Percentiles rank a stretch among this genome's conserved stretches.
phyloP scores from a whole-genome alignment of 2,797 vertebrate species.

The Chanos chanos region DNA sequence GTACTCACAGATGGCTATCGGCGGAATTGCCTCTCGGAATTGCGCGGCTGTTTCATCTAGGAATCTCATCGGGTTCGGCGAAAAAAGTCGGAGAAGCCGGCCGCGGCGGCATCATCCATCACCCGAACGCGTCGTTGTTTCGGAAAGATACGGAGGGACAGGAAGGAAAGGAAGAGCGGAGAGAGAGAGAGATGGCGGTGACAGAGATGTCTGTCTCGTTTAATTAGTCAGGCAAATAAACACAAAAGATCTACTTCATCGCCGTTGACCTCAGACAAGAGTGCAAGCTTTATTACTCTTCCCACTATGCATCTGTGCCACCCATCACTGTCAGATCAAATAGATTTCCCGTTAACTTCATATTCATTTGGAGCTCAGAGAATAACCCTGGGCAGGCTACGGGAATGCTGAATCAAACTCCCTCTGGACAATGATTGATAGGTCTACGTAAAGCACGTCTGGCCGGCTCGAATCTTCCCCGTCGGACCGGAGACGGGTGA shows the following conservation, averaged over 20 bases:
- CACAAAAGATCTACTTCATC: slow-evolving; percentile 38
- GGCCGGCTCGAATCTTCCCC: neutral
- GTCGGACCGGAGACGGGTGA: neutral
- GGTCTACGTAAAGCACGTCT: slow-evolving; percentile 52
- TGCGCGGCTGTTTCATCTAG: slow-evolving; percentile 33
- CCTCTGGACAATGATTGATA: slow-evolving; percentile 69
- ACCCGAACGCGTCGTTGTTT: neutral
- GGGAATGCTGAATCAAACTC: slow-evolving; percentile 46
- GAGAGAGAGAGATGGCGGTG: neutral
- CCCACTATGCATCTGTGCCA: slow-evolving; percentile 56
- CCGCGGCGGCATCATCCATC: slow-evolving; percentile 14
- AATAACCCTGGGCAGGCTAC: slow-evolving; percentile 48
- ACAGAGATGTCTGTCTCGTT: slow-evolving; percentile 11
- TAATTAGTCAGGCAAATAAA: slow-evolving; percentile 71
- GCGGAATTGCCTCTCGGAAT: slow-evolving; percentile 66
- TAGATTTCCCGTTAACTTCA: slow-evolving; percentile 60
- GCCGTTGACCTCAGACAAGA: slow-evolving; percentile 47
- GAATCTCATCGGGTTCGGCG: slow-evolving; percentile 30
- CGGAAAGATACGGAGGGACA: neutral
- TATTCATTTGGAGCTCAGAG: slow-evolving; percentile 60
- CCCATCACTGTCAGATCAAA: slow-evolving; percentile 66
- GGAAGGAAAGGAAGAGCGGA: neutral
- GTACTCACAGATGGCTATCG: slow-evolving; percentile 61
- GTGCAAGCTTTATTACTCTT: slow-evolving; percentile 62
- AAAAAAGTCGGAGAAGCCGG: slow-evolving; percentile 8